A percentile compares a stretch with the other conserved stretches of the same genome.
Conservation (phyloP, 2,113 vertebrate species). For the Gopherus evgoodei region DNA sequence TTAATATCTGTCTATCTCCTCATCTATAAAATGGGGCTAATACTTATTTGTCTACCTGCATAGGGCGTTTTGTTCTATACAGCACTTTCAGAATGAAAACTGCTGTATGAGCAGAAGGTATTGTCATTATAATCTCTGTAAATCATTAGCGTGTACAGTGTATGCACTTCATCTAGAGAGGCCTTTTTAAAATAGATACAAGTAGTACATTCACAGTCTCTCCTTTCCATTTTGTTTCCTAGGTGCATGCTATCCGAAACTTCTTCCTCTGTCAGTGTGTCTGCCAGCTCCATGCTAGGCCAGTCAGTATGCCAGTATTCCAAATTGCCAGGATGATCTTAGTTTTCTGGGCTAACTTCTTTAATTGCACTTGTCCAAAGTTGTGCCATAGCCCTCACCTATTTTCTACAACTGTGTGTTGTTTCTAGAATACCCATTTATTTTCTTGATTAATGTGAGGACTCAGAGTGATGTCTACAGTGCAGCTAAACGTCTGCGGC, state of each 20-base stretch:
- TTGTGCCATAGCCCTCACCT: too few species aligned
- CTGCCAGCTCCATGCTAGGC: too few species aligned
- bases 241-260: too few species aligned
- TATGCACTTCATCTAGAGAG: not conserved
- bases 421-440: not conserved
- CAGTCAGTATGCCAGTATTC: too few species aligned
- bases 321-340: too few species aligned
- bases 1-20: not conserved
- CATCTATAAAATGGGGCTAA: not conserved
- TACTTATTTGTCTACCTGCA: not conserved
- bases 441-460: not conserved
- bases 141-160: not conserved
- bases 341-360: too few species aligned
- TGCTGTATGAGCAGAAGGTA: not conserved
- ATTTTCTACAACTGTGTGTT: not conserved
- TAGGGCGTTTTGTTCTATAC: not conserved
- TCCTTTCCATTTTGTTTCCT: not conserved
- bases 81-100: not conserved
- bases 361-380: too few species aligned
- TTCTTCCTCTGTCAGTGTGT: not conserved
- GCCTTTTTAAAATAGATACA: not conserved
- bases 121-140: not conserved
- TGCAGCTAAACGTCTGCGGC: not conserved
- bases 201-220: not conserved
- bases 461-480: not conserved